Base-by-base conservation (phyloP, 2,797 vertebrate species). In the Mus caroli region DNA sequence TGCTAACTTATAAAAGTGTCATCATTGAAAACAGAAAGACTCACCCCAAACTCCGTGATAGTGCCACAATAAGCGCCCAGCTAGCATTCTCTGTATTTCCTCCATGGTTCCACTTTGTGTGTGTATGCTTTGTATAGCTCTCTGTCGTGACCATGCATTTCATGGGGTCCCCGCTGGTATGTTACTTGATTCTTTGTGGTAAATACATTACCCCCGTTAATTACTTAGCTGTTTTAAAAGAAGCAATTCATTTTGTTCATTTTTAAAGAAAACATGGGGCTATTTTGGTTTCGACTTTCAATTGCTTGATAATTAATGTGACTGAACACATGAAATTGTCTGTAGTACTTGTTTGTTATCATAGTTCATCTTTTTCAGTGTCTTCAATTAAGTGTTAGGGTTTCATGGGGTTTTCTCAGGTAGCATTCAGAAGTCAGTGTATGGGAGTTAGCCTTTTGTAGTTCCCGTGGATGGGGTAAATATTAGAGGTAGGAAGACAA, bases 181-280 rank as follows among this genome's bases (percentile, higher is more conserved):
- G 75, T 77, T 83, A 86, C 60, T 76, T 76, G 19, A 17, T 40
- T 91, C 62, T 4, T 90, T n/a, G 2, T 11, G 77, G 26, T 43
- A 85, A 86, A 58, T 69, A 28, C 3, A n/a, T 87, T 82, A 60
- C 62, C 37, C 92, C 88, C 31, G 40, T 78, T 92, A 58, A 89
- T 88, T 83, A 54, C 31, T 85, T 94, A 94, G 37, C 37, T 60
- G 19, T 79, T 79, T 64, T 34, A 22, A 96, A 90, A 85, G n/a
- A 62, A 75, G 46, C 43, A 79, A 15, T 80, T 79, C 76, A 67
- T 95, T 31, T 10, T 5, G 17, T 56, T 14, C 60, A 31, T 52
- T 94, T 95, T 88, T 9, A 76, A 83, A 54, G 54, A 2, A 56
- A 56, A 79, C 78, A 75, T 60, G 31, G 71, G 56, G 0, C n/a